Base-by-base conservation (phyloP, 2,888 invertebrate genomes). In the Carcina quercana region DNA sequence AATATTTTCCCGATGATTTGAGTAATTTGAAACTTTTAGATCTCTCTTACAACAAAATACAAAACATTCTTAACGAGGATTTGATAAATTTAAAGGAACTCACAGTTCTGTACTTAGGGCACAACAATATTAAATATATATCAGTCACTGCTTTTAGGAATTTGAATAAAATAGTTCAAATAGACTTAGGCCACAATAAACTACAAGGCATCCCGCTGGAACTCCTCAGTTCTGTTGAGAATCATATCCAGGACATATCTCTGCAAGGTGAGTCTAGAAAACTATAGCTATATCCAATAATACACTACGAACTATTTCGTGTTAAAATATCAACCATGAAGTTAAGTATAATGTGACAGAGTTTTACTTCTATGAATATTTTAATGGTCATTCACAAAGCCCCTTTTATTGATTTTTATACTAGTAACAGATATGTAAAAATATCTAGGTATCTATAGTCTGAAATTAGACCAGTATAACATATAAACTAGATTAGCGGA, bases 141-240 rank as follows among this genome's bases (percentile, higher is more conserved):
- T 92, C 94, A 3, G 85, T 89, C 15, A 94, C 94, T 43, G 90
- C 93, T 12, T 94, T 95, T 58, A 89, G 88, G 45, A 90, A 89
- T 22, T 73, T 95, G 28, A 90, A 93, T 52, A 93, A 93, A 64
- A 80, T 95, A 27, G 86, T 91, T 42, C 85, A 91, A 32, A 86
- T 96, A 35, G 93, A 95, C 70, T 78, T 96, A 40, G 91, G 91
- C 43, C 87, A 90, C 51, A 96, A 96, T 70, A 92, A 91, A 71
- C 87, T 95, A 41, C 92, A 92, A 59, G 88, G 88, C 45, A 86
- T 95, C 52, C 94, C 94, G 0, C 69, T 93, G 45, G 92, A 91
- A 51, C 89, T 94, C 1, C 86, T 96, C 38, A 87, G 89, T 39
- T 91, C 94, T 1, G 76, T 95, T 40, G 95, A 96, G 73, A 93